Evolutionary conservation across 1,140 invertebrate genomes (phyloP).

Genomic region (Centruroides sculpturatus): DNA sequence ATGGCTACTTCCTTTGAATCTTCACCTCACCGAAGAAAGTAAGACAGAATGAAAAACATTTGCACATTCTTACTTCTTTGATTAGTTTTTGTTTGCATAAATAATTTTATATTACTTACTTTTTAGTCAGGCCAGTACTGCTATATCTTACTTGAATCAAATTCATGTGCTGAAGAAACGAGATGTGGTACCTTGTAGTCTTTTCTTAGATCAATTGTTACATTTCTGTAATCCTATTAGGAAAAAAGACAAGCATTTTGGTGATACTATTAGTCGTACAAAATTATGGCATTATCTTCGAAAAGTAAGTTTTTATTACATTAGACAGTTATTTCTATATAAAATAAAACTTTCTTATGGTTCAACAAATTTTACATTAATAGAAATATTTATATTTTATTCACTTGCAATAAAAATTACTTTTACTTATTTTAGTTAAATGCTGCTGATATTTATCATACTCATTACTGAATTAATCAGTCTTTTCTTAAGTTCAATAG

Average conservation of each 20-base stretch:
- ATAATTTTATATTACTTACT: not conserved
- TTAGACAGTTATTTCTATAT: too few species aligned
- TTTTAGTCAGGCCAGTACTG: slow-evolving; percentile 47
- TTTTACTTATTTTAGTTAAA: too few species aligned
- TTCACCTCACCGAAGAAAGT: slow-evolving; percentile 23
- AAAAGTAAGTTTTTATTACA: not conserved
- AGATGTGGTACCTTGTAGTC: slow-evolving; percentile 55
- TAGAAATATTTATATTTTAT: too few species aligned
- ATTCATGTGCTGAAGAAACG: slow-evolving; percentile 62
- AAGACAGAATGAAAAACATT: slow-evolving; percentile 10
- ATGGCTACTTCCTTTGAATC: slow-evolving; percentile 44
- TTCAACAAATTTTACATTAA: too few species aligned
- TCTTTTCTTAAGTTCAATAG: too few species aligned
- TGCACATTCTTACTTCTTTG: not conserved
- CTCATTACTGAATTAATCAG: too few species aligned
- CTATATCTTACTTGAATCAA: slow-evolving; percentile 53
- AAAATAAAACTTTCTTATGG: too few species aligned
- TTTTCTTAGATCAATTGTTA: slow-evolving; percentile 71
- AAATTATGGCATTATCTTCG: slow-evolving; percentile 12
- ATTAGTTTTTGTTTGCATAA: not conserved
- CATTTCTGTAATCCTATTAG: slow-evolving; percentile 20
- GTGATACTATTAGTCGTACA: slow-evolving; percentile 6
- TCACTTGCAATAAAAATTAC: too few species aligned
- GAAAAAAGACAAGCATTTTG: slow-evolving; percentile 8
- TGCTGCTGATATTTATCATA: too few species aligned